Evolutionary conservation across 2,888 invertebrate species (phyloP), one percentile per base, ranked within the genome.

Genomic region (Meta bourneti): DNA sequence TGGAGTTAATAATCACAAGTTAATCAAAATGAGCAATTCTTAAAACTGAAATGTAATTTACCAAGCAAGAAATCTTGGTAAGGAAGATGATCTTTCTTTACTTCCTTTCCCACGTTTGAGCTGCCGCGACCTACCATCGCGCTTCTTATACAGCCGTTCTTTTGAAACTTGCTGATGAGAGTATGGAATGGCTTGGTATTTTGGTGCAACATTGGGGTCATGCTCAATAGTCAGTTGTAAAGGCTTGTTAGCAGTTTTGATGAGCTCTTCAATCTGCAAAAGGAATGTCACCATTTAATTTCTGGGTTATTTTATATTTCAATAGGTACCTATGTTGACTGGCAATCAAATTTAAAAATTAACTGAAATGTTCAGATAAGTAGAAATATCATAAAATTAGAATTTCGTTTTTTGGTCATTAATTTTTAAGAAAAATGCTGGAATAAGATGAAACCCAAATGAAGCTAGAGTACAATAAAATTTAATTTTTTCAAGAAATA

Each of bases 191-290:
- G 95, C 95, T 90, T 96, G 96, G 75, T 94, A 93, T 92, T 96
- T 96, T 93, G 96, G 96, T 79, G 97, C 95, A 71, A 97, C 96
- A 93, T 97, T 97, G 11, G 98, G 98, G 95, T 97, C 98, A 94
- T 98, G 97, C 95, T 98, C 98, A 94, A 98, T 97, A 5, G 98
- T 98, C 93, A 98, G 95, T 96, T 97, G 95, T 75, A 95, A 93
- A 11, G 94, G 93, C 82, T 94, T 93, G 78, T 93, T 93, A 13
- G 94, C 93, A 89, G 94, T 94, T 82, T 94, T 93, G 16, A 95
- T 93, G 54, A 95, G 87, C 20, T 94, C 93, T 89, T 94, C 94
- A 85, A 95, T 94, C 94, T 94, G 89, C 19, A 34, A 77, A 49
- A 16, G 72, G 48, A 71, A 34, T 19, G 34, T 34, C 34, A 34